These are phyloP conservation scores for Halichoerus grypus DNA, from an alignment of 2,113 vertebrate species.

Conservation along the genomic window DNA sequence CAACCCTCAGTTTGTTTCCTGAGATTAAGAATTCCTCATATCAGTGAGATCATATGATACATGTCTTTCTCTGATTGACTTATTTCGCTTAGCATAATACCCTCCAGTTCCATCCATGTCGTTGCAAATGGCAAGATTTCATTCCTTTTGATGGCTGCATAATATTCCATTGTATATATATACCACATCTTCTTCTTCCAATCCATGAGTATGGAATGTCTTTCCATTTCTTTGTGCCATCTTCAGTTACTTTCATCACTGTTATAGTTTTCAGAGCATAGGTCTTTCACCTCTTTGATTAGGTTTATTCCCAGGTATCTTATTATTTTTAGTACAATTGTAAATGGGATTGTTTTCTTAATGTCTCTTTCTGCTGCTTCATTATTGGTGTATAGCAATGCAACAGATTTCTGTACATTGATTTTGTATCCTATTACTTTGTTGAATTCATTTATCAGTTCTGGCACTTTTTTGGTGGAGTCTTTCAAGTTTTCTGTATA, in stretches of 20 bases:
- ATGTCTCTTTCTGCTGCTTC: not conserved
- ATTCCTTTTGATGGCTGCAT: no score
- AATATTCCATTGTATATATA: no score
- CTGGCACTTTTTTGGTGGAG: not conserved
- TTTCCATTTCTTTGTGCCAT: not conserved
- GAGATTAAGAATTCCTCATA: no score
- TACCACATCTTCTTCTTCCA: not conserved
- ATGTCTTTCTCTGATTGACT: no score
- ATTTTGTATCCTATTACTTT: not conserved
- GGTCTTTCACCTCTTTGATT: not conserved
- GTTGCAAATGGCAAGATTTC: no score
- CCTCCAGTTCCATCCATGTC: no score
- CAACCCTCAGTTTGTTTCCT: no score
- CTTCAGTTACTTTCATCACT: not conserved
- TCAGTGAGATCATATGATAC: no score
- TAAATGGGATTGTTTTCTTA: not conserved
- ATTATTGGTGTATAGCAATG: not conserved
- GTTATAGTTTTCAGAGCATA: not conserved
- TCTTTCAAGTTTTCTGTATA: not conserved
- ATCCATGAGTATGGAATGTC: not conserved
- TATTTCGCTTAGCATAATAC: no score
- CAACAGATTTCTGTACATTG: not conserved
- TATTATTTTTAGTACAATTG: not conserved
- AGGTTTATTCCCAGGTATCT: not conserved
- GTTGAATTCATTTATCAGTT: not conserved